phyloP scores from a whole-genome alignment of 2,797 vertebrate species.

The Enteromius fasciolatus region DNA sequence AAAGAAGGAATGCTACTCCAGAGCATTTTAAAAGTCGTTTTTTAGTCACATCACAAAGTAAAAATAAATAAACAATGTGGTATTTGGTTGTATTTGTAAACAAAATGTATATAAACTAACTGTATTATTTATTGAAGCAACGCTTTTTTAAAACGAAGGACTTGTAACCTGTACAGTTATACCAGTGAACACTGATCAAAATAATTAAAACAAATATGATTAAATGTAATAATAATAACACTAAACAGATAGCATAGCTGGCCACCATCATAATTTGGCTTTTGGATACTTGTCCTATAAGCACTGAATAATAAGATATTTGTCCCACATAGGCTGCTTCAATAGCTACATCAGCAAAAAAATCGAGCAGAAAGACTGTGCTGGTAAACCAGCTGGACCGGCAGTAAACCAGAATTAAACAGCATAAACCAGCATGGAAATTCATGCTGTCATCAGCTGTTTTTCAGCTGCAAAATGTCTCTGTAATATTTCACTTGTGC shows the following conservation, averaged over 20 bases:
- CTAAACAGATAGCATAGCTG: background rate
- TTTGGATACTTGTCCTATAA: constrained; percentile 9
- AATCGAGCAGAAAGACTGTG: background rate
- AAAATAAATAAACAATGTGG: background rate
- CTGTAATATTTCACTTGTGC: background rate
- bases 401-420: constrained; percentile 11
- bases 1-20: background rate
- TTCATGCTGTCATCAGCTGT: background rate
- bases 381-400: constrained; percentile 7
- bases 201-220: background rate
- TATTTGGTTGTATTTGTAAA: background rate
- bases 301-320: background rate
- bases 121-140: background rate
- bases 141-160: background rate
- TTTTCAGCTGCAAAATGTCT: constrained; percentile 1
- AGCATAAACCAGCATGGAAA: constrained; percentile 13
- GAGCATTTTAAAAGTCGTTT: background rate
- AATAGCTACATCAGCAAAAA: constrained; percentile 22
- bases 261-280: background rate
- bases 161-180: background rate
- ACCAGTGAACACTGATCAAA: background rate
- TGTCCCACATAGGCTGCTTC: background rate
- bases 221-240: background rate
- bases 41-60: background rate
- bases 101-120: background rate